Percentiles rank a stretch among this genome's conserved stretches.
Conservation (phyloP, 2,888 invertebrate genomes). For the Luffia ferchaultella region DNA sequence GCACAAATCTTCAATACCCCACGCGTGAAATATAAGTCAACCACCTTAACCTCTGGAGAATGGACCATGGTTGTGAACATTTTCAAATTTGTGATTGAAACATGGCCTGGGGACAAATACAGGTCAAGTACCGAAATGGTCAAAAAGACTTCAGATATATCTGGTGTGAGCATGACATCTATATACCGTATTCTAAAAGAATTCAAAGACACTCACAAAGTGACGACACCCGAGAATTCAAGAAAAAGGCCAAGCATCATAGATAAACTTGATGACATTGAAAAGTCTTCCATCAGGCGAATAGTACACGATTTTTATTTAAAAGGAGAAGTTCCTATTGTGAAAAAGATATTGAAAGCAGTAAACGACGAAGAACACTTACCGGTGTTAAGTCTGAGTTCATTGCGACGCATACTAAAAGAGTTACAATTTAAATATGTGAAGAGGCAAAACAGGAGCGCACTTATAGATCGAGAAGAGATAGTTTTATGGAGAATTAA, state of each 20-base stretch:
- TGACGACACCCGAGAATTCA: neutral
- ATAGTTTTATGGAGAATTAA: constrained; percentile 7
- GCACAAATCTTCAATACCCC: neutral
- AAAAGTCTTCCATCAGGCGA: constrained; percentile 1
- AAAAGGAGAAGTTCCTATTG: neutral
- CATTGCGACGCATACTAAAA: constrained; percentile 8
- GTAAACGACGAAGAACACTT: neutral
- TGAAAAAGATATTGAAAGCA: neutral
- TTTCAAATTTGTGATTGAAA: neutral
- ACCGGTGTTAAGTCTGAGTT: neutral
- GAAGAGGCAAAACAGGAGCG: constrained; percentile 5
- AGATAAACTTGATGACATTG: constrained; percentile 1
- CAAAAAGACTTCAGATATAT: neutral
- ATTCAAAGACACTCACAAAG: neutral
- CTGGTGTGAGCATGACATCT: neutral
- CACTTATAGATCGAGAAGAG: constrained; percentile 5
- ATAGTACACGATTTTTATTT: constrained; percentile 4
- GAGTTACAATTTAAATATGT: constrained; percentile 11
- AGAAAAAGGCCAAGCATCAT: neutral
- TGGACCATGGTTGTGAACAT: neutral
- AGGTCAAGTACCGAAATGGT: neutral
- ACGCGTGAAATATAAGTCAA: neutral
- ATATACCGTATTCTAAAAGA: constrained; percentile 1
- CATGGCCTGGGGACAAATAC: neutral
- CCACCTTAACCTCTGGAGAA: neutral